Base-by-base conservation (phyloP, 2,797 vertebrate genomes). In the Tangara arthus region DNA sequence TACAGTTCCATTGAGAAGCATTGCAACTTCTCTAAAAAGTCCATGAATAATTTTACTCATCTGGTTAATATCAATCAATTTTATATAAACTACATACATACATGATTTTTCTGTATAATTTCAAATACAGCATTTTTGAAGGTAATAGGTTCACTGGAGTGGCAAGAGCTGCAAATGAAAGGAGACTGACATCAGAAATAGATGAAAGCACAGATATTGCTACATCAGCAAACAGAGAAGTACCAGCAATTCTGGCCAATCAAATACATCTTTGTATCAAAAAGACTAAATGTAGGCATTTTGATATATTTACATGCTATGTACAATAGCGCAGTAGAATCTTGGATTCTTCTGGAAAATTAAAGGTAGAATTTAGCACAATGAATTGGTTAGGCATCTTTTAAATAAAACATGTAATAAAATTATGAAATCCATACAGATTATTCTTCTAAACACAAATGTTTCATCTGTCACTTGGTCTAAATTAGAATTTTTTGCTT, bases 161-260 rank as follows among this genome's bases (percentile, higher is more conserved):
- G 66, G 35, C 70, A 87, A 76, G 21, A 46, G 21, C 24, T 68
- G 30, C 53, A 90, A 89, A 63, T 81, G 63, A 92, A 95, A 75
- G 56, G 70, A 89, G 59, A n/a, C 16, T 88, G 78, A 80, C 95
- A 85, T 82, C 64, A 89, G 64, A 94, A 89, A 94, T 22, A 72
- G 49, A 56, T 56, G 20, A 85, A 94, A 95, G 89, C 52, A 81
- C 34, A 80, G 30, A 82, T 77, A 90, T 60, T 86, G 59, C 23
- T 84, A 60, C 30, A 94, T 53, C 78, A 91, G 50, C 63, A 87
- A 82, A 66, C 5, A 76, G 22, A 76, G 37, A 70, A 60, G n/a
- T 76, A 19, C 13, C 70, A 93, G 53, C 8, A 92, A 39, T 86
- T 90, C 42, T 64, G 42, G 14, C 15, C 73, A 83, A 77, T 75